phyloP scores from a whole-genome alignment of 2,113 vertebrate species.

The Syngnathus scovelli region DNA sequence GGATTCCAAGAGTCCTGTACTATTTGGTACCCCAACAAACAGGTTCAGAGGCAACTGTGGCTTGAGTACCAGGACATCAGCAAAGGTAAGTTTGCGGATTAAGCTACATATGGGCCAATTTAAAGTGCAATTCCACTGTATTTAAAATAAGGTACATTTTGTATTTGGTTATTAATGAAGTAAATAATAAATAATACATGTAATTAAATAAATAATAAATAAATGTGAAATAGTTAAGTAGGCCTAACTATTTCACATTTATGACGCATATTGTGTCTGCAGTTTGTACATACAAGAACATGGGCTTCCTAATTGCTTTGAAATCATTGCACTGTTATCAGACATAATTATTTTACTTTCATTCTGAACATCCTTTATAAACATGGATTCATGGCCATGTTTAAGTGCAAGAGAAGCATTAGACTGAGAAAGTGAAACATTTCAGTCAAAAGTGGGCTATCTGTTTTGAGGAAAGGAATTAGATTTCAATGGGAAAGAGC shows the following conservation, averaged over 20 bases:
- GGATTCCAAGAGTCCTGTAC: constrained; percentile 97
- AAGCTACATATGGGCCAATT: neutral
- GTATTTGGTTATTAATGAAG: no score
- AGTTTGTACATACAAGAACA: no score
- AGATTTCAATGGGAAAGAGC: constrained; percentile 45
- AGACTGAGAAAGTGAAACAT: constrained; percentile 3
- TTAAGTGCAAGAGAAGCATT: neutral
- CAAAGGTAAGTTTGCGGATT: constrained; percentile 77
- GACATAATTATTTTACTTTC: neutral
- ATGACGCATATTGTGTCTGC: no score
- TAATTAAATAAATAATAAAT: no score
- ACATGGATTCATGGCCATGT: neutral
- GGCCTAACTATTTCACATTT: no score
- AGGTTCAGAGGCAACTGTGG: constrained; percentile 94
- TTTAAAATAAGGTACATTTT: neutral
- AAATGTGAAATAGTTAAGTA: no score
- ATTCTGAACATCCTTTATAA: neutral
- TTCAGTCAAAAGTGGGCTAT: constrained; percentile 20
- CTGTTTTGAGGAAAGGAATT: constrained; percentile 30
- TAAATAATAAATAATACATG: no score
- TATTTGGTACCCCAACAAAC: constrained; percentile 98
- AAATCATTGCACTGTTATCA: no score
- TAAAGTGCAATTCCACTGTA: no score
- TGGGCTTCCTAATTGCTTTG: no score
- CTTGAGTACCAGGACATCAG: constrained; percentile 98